Conservation (phyloP, 1,140 invertebrate species). For the Phenacoccus solenopsis region DNA sequence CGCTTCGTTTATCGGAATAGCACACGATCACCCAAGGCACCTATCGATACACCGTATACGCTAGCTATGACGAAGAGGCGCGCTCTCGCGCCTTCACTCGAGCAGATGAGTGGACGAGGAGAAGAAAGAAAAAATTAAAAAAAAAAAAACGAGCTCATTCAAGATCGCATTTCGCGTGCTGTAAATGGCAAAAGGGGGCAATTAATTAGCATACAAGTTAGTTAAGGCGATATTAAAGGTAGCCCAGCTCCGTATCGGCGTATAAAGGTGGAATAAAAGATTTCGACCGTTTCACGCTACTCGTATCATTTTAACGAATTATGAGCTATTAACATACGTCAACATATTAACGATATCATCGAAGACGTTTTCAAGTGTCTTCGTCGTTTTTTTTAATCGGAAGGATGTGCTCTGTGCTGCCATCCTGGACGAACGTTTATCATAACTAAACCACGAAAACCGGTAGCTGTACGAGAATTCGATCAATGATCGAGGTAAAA, state of each 20-base stretch:
- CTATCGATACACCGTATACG: no score
- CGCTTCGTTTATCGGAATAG: no score
- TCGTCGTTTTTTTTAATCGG: no score
- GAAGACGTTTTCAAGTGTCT: not conserved
- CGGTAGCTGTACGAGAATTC: not conserved
- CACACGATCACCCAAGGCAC: no score
- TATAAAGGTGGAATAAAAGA: not conserved
- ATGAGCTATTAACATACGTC: not conserved
- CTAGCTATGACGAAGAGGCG: no score
- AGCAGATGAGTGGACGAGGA: no score
- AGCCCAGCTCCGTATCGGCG: not conserved
- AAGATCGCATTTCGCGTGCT: not conserved
- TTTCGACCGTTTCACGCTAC: not conserved
- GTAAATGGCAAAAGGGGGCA: not conserved
- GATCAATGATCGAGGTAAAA: no score
- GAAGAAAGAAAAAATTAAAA: no score
- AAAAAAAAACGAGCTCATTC: no score
- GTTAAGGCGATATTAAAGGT: not conserved
- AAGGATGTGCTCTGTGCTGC: not conserved
- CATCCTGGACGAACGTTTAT: not conserved
- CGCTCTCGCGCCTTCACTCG: no score
- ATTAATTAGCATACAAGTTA: not conserved
- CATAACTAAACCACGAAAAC: not conserved
- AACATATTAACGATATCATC: not conserved
- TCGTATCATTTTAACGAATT: not conserved